Evolutionary conservation across 2,113 vertebrate genomes (phyloP), one percentile per base, ranked within the genome.

Genomic region (Thomomys bottae): DNA sequence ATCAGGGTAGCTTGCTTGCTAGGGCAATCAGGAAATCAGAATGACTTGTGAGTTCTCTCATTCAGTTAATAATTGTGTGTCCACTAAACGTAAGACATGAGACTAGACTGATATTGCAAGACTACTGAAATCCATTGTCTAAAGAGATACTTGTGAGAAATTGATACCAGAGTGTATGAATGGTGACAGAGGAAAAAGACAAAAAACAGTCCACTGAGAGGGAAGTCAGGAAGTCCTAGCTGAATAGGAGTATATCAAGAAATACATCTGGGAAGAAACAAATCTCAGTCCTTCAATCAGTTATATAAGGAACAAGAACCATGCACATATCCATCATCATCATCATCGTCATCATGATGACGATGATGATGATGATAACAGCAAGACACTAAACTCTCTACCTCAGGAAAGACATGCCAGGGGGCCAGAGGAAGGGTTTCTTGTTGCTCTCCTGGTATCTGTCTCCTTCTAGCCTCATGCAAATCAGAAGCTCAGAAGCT

Each of bases 1-100:
- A 85, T 38, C 71, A 94, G 42, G 14, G 61, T 15, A 78, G 73
- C 81, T 89, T 36, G 73, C 81, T 89, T 36, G n/a, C 76, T n/a
- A 38, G 45, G 45, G 34, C 3, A 73, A 78, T 66, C 79, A 36
- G 81, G 93, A 86, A 90, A 72, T 91, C 87, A 73, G 76, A 90
- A 72, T 1, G 89, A 57, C 28, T 89, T 57, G 78, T 57, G 86
- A 78, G 67, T 82, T 81, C 95, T 88, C 83, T 82, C 26, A 38
- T 11, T 84, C 77, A 26, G 1, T 85, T 71, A 49, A 77, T 57
- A 90, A 83, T 34, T 34, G 5, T 45, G 49, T 24, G 18, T 85
- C 88, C 70, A 17, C 66, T n/a, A 76, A 87, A 30, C 57, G n/a
- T 28, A 15, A 77, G 75, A 63, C 45, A 15, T 63, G 57, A 92